These are phyloP conservation scores for Drosophila kepulauana DNA, from an alignment of 1,140 invertebrate genomes.

Conservation along the genomic window DNA sequence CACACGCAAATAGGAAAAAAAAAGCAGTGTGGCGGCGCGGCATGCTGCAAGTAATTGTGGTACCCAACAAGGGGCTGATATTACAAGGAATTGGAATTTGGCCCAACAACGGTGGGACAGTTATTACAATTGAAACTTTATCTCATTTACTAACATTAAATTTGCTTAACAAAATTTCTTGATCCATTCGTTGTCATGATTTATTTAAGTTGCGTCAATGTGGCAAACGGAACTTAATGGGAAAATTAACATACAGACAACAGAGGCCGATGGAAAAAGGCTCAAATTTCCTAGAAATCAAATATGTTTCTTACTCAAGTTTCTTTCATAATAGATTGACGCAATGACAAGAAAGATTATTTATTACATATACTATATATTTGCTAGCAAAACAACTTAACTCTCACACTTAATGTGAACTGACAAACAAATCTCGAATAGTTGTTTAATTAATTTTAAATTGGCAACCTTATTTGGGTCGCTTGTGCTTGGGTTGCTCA, in stretches of 20 bases:
- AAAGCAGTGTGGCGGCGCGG: too few relatives aligned
- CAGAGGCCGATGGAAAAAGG: neutral
- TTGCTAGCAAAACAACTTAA: neutral
- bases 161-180: neutral
- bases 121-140: too few relatives aligned
- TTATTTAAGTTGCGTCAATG: neutral
- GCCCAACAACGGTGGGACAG: too few relatives aligned
- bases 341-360: neutral
- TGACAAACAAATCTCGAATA: constrained; percentile 1
- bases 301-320: too few relatives aligned
- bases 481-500: neutral
- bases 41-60: too few relatives aligned
- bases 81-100: too few relatives aligned
- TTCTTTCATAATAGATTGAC: too few relatives aligned
- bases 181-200: neutral
- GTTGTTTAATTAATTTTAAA: constrained; percentile 74
- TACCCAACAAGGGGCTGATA: too few relatives aligned
- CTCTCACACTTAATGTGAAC: neutral
- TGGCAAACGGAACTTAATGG: neutral
- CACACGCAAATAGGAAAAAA: too few relatives aligned
- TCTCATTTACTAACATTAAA: neutral
- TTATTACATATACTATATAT: neutral
- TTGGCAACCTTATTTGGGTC: constrained; percentile 28
- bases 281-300: neutral
- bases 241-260: neutral